Evolutionary conservation across 2,888 invertebrate genomes (phyloP), one percentile per base, ranked within the genome.

Genomic region (Eupithecia dodoneata): DNA sequence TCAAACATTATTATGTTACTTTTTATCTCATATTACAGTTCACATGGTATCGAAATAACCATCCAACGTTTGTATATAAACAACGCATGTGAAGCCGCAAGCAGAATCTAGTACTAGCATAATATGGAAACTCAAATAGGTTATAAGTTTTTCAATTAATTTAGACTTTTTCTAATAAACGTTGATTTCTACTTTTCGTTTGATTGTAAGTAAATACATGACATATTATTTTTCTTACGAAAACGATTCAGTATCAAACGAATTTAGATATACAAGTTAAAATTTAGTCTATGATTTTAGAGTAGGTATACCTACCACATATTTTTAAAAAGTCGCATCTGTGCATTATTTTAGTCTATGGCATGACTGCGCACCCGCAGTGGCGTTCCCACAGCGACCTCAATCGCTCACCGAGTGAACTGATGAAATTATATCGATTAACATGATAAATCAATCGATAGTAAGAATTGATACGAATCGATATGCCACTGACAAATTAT

Each of bases 381-480:
- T 93, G 93, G 92, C 92, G 92, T 94, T 94, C 94, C 94, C 94
- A 94, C 92, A 93, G 88, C 90, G 90, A 86, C 88, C 90, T 89
- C 90, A 91, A 91, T 92, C 92, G 92, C 91, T 92, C 93, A 93
- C 90, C 88, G 89, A 85, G 87, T 86, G 90, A 93, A 89, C 90
- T 92, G 94, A 94, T 91, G 94, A 94, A 94, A 94, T 94, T 92
- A 94, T 93, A 94, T 94, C 94, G 93, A 94, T 94, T 93, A 93
- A 92, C 89, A 89, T 93, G 94, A 94, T 94, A 94, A 93, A 93
- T 92, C 88, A 93, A 92, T 94, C 91, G 92, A 92, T 90, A 83
- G 86, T 87, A 85, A 90, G 91, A 92, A 92, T 88, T 85, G 85
- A 80, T 82, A 81, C 72, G 77, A 77, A 91, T 92, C 89, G 89